phyloP scores from a whole-genome alignment of 1,140 invertebrate species.

The Drosophila truncata region DNA sequence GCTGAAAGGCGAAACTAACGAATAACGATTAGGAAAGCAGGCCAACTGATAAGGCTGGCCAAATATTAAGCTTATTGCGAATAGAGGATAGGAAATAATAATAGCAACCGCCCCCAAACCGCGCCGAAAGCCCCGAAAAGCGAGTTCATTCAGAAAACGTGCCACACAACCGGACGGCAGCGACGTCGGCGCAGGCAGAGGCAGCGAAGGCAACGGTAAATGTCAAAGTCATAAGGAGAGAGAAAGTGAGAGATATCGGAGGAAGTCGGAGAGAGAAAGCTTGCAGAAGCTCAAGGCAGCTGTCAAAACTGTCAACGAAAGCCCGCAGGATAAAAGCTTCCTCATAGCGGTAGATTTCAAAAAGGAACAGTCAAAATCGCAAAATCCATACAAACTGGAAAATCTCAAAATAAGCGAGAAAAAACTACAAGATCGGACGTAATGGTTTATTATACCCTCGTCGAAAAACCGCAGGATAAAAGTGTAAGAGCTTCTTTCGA shows the following conservation, averaged over 20 bases:
- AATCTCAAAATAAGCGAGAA: background rate
- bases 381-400: background rate
- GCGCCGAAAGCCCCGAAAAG: slow-evolving; percentile 46
- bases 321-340: slow-evolving; percentile 3
- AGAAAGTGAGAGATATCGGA: slow-evolving; percentile 14
- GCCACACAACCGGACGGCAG: slow-evolving; percentile 69
- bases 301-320: slow-evolving; percentile 33
- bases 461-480: background rate
- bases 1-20: slow-evolving; percentile 63
- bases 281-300: slow-evolving; percentile 7
- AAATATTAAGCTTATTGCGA: slow-evolving; percentile 66
- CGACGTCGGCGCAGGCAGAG: slow-evolving; percentile 17
- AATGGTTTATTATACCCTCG: background rate
- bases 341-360: slow-evolving; percentile 3
- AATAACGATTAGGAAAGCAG: slow-evolving; percentile 76
- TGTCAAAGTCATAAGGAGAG: slow-evolving; percentile 75
- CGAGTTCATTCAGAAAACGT: slow-evolving; percentile 80
- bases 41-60: slow-evolving; percentile 56
- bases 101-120: slow-evolving; percentile 38
- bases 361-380: background rate
- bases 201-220: slow-evolving; percentile 49
- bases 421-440: background rate
- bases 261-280: slow-evolving; percentile 21
- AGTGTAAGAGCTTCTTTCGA: no score
- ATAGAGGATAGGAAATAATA: slow-evolving; percentile 74